Evolutionary conservation across 1,140 invertebrate species (phyloP).

Genomic region (Periplaneta americana): DNA sequence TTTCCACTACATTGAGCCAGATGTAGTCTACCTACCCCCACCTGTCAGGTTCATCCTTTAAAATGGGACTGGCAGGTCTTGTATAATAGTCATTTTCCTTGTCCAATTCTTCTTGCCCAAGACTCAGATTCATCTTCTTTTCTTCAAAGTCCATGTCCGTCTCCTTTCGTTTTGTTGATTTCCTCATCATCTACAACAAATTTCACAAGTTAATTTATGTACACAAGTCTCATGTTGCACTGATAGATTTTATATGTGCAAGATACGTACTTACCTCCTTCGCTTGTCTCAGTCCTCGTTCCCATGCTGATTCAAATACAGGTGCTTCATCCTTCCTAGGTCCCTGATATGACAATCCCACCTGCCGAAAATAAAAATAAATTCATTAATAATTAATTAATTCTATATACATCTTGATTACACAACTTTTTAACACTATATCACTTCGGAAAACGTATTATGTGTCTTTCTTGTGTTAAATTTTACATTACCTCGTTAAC

Average conservation of each 20-base stretch:
- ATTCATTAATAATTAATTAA: too few relatives aligned
- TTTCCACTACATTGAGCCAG: too few relatives aligned
- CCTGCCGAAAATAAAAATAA: too few relatives aligned
- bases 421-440: too few relatives aligned
- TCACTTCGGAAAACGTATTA: too few relatives aligned
- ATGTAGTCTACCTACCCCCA: conserved; percentile 22
- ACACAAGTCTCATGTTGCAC: background rate
- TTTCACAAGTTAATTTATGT: background rate
- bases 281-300: conserved; percentile 79
- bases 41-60: conserved; percentile 26
- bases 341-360: conserved; percentile 4
- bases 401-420: too few relatives aligned
- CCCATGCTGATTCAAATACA: conserved; percentile 83
- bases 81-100: conserved; percentile 82
- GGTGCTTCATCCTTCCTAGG: conserved; percentile 43
- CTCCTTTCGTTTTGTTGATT: conserved; percentile 88
- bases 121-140: conserved; percentile 86
- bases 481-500: too few relatives aligned
- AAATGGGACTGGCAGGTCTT: conserved; percentile 46
- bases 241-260: background rate
- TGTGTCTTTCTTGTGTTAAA: too few relatives aligned
- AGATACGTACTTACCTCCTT: conserved; percentile 68
- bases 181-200: conserved; percentile 63
- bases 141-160: conserved; percentile 95
- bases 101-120: conserved; percentile 80